Base-by-base conservation (phyloP, 2,797 vertebrate species). In the Sylvilagus floridanus region DNA sequence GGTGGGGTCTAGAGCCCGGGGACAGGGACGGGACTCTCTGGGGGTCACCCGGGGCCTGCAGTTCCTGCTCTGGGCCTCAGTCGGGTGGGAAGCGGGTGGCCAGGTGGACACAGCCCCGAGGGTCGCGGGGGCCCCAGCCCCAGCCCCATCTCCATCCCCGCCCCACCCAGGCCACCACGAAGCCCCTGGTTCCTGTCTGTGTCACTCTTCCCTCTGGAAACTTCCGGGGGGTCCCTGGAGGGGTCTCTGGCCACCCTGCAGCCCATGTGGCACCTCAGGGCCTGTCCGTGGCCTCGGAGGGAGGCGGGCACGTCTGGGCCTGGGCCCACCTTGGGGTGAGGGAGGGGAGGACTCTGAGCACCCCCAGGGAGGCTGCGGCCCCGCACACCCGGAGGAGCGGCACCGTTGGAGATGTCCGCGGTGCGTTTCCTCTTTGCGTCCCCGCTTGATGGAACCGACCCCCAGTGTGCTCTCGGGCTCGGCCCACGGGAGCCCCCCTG, bases 211-310 rank as follows among this genome's bases (percentile, higher is more conserved):
- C 60, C 26, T 19, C 22, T 3, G 0, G 1, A 26, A 4, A 5
- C 17, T 22, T 19, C 0, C 5, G 37, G 47, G 57, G 5, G 11
- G 42, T 1, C 9, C 7, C 30, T 42, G 42, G 42, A 42, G 42
- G 22, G 24, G 4, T 63, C 22, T 62, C 7, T 4, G 2, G 13
- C 6, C 0, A 10, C 9, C 17, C n/a, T 0, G 0, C 0, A 11
- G 5, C 47, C 5, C 37, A 5, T 0, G 0, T 1, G n/a, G 1
- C 16, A 37, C 35, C 35, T 35, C 35, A 35, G 1, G 5, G 26
- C 42, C 35, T 0, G 24, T 37, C 76, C 9, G 17, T 26, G 57
- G 68, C 4, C 22, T 14, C 47, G 28, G 47, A 22, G 21, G 10
- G n/a, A 17, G 24, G 30, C 10, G 6, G 60, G 8, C 1, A 12